Evolutionary conservation across 2,113 vertebrate genomes (phyloP).

Genomic region (Prionailurus viverrinus): DNA sequence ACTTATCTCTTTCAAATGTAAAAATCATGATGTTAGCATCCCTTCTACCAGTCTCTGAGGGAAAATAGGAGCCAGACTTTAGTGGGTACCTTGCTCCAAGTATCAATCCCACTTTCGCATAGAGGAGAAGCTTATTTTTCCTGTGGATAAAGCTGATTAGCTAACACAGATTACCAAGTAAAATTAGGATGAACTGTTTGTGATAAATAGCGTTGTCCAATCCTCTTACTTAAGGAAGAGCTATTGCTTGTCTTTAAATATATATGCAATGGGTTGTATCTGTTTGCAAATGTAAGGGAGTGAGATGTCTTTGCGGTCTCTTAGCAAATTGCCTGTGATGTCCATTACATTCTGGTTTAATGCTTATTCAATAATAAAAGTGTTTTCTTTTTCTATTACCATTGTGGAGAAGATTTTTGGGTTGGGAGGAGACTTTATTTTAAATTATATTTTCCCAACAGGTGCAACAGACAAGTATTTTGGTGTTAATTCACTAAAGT

Average conservation of each 20-base stretch:
- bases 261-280: neutral
- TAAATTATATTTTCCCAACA: neutral
- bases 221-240: neutral
- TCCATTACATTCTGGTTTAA: neutral
- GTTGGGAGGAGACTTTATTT: neutral
- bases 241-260: conserved; percentile 11
- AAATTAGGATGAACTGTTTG: neutral
- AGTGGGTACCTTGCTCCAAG: neutral
- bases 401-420: neutral
- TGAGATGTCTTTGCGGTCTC: neutral
- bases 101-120: neutral
- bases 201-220: neutral
- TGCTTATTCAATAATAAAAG: neutral
- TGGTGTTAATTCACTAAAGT: neutral
- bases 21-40: neutral
- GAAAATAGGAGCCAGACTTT: neutral
- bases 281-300: neutral
- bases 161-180: neutral
- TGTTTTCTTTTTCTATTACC: neutral
- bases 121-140: neutral
- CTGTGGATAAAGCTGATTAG: neutral
- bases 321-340: neutral
- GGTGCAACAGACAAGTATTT: neutral
- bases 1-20: neutral
- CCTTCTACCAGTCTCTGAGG: neutral